Evolutionary conservation across 2,113 vertebrate genomes (phyloP), one percentile per base, ranked within the genome.

Genomic region (Pseudopodoces humilis): DNA sequence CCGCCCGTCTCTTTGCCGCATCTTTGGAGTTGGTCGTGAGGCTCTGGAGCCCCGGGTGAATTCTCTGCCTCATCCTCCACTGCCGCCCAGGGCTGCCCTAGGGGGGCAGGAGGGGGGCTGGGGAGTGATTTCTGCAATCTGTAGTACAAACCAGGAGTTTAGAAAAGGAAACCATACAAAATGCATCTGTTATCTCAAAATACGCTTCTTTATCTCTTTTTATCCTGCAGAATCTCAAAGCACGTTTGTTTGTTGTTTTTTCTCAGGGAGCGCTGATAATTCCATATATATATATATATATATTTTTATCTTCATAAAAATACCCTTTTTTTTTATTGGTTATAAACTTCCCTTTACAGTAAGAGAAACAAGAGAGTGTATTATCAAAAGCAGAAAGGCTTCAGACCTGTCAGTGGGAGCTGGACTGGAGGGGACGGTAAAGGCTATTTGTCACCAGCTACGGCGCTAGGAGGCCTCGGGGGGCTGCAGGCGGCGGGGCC

Each of bases 341-440:
- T 98, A 98, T 97, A 98, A 98, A 98, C 94, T 97, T 97, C 97
- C 97, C 97, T 97, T 97, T 96, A 96, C 96, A 97, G 97, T 97
- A 97, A 97, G 98, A 98, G 96, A 98, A 97, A 98, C 94, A 94
- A 97, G 75, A 90, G 60, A 92, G 86, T 91, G 94, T 96, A 85
- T 97, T 98, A 98, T 98, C 98, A 98, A 98, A 98, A 98, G 97
- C 97, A 97, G 96, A 97, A 98, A 98, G 97, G 98, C 98, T 97
- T 97, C 91, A 78, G 83, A 96, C 72, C 59, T 75, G 92, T 88
- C 65, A 90, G 97, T 63, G 96, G 96, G 88, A 92, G 91, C 95
- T 92, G 58, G 65, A 33, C 90, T 87, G 82, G 72, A 59, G 76
- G 94, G 96, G 96, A 83, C 50, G 15, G 70, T 87, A 84, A 96